Base-by-base conservation (phyloP, 2,113 vertebrate genomes). In the Thinocorus orbignyianus region DNA sequence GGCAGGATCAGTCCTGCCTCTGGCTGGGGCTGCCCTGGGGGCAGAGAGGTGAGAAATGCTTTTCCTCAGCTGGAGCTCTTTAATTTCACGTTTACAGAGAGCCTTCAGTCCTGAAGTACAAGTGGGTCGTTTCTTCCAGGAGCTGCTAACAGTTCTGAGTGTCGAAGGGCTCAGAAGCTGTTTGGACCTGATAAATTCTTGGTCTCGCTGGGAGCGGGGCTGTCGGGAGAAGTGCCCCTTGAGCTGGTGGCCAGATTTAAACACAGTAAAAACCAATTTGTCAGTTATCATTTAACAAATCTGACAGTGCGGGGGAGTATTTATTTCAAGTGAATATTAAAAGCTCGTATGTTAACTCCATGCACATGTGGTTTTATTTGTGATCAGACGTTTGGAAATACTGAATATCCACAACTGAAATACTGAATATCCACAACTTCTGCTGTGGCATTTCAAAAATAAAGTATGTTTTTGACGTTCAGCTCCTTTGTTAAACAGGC, bases 141-240 rank as follows among this genome's bases (percentile, higher is more conserved):
- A n/a, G 17, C 4, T 81, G 28, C 39, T 10, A 76, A 15, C 18
- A 22, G 13, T 39, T 64, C 35, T 52, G 31, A n/a, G 11, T 17
- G 16, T 11, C 26, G 57, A n/a, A 19, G 33, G 55, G 30, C 55
- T 87, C 15, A 4, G 42, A 44, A 62, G 16, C 24, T 49, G 6
- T 17, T 25, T 28, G 71, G 19, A 26, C 31, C 26, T 19, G 55
- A 7, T 33, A 7, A 13, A 13, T 13, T 46, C 55, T 37, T 60
- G 57, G 17, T 49, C 48, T 57, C 0, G 0, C 35, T 55, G 86
- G 26, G 48, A 13, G 31, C 1, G 28, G 35, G 35, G 6, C 42
- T 44, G 42, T 11, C 0, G 3, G 79, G 58, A 51, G 60, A 66
- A 44, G 8, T 11, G 20, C 18, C 26, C 37, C 58, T 65, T 20